Evolutionary conservation across 2,888 invertebrate species (phyloP).

Genomic region (Nephrocerus scutellatus): DNA sequence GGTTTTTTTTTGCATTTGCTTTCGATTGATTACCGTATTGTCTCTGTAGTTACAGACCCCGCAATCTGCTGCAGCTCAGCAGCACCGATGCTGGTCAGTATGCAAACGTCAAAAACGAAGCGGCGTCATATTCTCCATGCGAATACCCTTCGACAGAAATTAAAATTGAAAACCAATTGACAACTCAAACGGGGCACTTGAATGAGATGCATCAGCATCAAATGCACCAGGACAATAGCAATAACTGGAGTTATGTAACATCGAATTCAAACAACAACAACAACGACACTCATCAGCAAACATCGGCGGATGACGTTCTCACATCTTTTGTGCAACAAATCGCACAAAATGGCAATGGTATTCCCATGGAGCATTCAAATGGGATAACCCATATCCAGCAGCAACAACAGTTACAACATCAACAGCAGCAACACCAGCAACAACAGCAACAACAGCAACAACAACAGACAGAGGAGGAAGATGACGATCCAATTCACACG

Average conservation of each 20-base stretch:
- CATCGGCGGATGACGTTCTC: too few species aligned
- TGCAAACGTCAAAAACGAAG: constrained; percentile 25
- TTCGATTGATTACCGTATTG: background rate
- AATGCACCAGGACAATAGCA: constrained; percentile 21
- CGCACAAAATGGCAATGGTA: constrained; percentile 21
- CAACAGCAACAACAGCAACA: constrained; percentile 15
- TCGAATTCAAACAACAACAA: constrained; percentile 27
- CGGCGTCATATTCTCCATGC: constrained; percentile 13
- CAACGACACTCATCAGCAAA: constrained; percentile 22
- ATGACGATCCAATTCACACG: constrained; percentile 43
- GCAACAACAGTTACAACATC: too few species aligned
- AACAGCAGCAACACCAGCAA: constrained; percentile 14
- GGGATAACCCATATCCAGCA: constrained; percentile 18
- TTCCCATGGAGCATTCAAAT: constrained; percentile 16
- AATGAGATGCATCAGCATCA: constrained; percentile 29
- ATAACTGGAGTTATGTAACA: constrained; percentile 34
- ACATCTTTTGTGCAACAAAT: too few species aligned
- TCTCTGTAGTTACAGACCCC: background rate
- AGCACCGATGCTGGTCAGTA: background rate
- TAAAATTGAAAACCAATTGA: constrained; percentile 27
- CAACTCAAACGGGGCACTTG: too few species aligned
- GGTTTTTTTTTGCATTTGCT: background rate
- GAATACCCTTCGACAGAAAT: constrained; percentile 22
- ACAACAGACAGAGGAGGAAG: constrained; percentile 33
- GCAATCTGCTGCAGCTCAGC: constrained; percentile 5